Evolutionary conservation across 2,797 vertebrate species (phyloP), one percentile per base, ranked within the genome.

Genomic region (Scolopax bukidnonensis): DNA sequence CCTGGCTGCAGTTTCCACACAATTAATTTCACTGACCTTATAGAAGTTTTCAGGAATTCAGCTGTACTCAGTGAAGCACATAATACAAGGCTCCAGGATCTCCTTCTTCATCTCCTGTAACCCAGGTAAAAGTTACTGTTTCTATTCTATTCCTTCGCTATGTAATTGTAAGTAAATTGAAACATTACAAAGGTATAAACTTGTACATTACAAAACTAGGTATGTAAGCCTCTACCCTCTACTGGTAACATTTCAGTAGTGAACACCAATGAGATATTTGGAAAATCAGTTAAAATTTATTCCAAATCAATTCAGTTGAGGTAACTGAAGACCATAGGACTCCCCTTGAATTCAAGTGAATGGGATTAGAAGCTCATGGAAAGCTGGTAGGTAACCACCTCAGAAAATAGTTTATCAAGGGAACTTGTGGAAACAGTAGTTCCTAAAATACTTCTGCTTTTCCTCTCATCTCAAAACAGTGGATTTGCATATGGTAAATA

Each of bases 361-460:
- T 20, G 4, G 12, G 17, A 30, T 51, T 4, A 76, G 38, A 63
- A 87, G 10, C 14, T 60, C 28, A 4, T n/a, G 32, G 77, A 57
- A 54, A 74, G 23, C 9, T 73, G 30, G 18, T 57, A 48, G 51
- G 36, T 15, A 64, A 53, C 20, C 6, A 19, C 45, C 32, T 61
- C 67, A 33, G 59, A 65, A 92, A 87, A 25, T 15, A 70, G 43
- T 13, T 87, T 53, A 51, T 60, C 27, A 74, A 71, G 25, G 40
- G n/a, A 87, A 32, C 8, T 51, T 18, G 21, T 59, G 36, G 60
- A 87, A 95, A 23, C 9, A 63, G 19, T 20, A 77, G 15, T 21
- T 70, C 48, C 59, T 57, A 71, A 88, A 91, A 75, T 43, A 50
- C n/a, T 75, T 56, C 83, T 88, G 69, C 25, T 84, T 90, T 61